phyloP scores from a whole-genome alignment of 1,140 invertebrate genomes.

The Scaptomyza pallida region DNA sequence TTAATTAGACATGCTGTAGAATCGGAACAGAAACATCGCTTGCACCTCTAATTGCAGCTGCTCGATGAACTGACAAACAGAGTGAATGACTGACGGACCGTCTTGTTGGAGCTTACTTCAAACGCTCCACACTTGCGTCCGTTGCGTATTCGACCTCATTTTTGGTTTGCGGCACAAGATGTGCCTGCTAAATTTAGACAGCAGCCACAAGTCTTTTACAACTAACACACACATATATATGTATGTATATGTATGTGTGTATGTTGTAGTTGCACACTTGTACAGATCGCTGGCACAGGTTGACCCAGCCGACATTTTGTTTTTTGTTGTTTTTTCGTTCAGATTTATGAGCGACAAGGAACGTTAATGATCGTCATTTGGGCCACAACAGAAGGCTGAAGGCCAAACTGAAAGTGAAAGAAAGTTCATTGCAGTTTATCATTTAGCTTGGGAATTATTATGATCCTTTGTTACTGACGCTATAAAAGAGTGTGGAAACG shows the following conservation, averaged over 20 bases:
- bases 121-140: slow-evolving; percentile 28
- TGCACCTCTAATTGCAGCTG: slow-evolving; percentile 62
- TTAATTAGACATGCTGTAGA: slow-evolving; percentile 65
- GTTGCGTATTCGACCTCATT: slow-evolving; percentile 43
- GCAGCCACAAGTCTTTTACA: slow-evolving; percentile 38
- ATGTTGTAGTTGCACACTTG: not conserved
- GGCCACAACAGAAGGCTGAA: slow-evolving; percentile 44
- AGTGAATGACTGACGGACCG: not conserved
- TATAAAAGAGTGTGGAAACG: too few relatives aligned
- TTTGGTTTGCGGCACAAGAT: slow-evolving; percentile 24
- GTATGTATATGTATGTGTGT: not conserved
- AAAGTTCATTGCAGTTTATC: slow-evolving; percentile 73
- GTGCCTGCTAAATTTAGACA: slow-evolving; percentile 42
- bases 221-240: slow-evolving; percentile 12
- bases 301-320: slow-evolving; percentile 35
- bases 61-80: slow-evolving; percentile 28
- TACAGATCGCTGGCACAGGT: slow-evolving; percentile 51
- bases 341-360: slow-evolving; percentile 61
- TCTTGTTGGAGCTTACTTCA: slow-evolving; percentile 32
- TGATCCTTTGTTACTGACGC: not conserved
- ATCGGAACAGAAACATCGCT: slow-evolving; percentile 2
- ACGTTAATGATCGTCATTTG: slow-evolving; percentile 19
- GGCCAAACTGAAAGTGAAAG: slow-evolving; percentile 52
- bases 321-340: too few relatives aligned
- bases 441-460: slow-evolving; percentile 34